Evolutionary conservation across 2,797 vertebrate genomes (phyloP).

Genomic region (Synanceia verrucosa): DNA sequence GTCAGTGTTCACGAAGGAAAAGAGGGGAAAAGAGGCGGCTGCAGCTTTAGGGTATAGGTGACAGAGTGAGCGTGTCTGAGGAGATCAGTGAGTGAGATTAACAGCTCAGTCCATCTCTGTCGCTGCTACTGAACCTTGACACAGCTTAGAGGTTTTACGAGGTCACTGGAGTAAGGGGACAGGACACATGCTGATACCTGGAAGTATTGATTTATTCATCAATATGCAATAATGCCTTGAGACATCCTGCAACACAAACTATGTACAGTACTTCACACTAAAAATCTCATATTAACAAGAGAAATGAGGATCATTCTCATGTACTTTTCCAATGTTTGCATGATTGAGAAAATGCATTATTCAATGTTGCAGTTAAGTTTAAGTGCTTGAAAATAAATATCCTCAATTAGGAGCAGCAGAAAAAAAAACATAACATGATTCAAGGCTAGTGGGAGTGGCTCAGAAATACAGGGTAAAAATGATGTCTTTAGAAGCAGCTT

Average conservation of each 20-base stretch:
- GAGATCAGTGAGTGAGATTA: constrained; percentile 79
- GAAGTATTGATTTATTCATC: constrained; percentile 20
- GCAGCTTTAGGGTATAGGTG: constrained; percentile 73
- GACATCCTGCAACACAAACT: background rate
- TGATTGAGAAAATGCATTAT: constrained; percentile 41
- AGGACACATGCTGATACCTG: constrained; percentile 38
- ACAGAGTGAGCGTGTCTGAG: constrained; percentile 77
- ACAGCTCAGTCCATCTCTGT: constrained; percentile 79
- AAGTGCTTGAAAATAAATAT: constrained; percentile 67
- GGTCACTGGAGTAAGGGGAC: constrained; percentile 66
- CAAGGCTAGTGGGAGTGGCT: constrained; percentile 35
- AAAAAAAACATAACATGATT: constrained; percentile 56
- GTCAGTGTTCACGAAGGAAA: constrained; percentile 71
- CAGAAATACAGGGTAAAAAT: constrained; percentile 22
- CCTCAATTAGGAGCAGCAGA: constrained; percentile 47
- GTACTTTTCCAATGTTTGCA: constrained; percentile 24
- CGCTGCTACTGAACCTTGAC: constrained; percentile 72
- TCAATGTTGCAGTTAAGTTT: constrained; percentile 36
- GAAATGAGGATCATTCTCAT: constrained; percentile 11
- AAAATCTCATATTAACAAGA: constrained; percentile 17
- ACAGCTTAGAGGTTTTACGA: constrained; percentile 73
- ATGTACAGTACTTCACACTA: background rate
- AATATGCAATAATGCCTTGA: constrained; percentile 41
- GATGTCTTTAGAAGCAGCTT: constrained; percentile 10
- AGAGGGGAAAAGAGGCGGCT: constrained; percentile 60